phyloP scores from a whole-genome alignment of 2,113 vertebrate genomes.

The Rhagologus leucostigma region DNA sequence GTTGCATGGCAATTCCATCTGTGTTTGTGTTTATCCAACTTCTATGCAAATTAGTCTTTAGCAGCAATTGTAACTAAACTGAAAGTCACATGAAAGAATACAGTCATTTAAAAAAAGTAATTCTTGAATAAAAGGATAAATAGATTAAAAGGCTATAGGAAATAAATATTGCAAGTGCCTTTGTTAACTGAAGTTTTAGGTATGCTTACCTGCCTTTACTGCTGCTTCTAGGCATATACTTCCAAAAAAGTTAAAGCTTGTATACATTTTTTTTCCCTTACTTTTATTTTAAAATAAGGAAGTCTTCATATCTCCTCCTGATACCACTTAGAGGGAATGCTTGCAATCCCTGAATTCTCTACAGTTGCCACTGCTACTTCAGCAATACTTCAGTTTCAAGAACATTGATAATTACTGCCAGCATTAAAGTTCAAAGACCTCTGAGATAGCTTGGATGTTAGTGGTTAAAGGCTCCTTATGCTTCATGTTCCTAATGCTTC shows the following conservation, averaged over 20 bases:
- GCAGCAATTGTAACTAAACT: not conserved
- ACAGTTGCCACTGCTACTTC: not conserved
- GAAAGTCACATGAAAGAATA: not conserved
- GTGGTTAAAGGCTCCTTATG: not conserved
- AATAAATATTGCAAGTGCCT: not conserved
- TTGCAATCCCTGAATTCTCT: not conserved
- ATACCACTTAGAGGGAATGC: not conserved
- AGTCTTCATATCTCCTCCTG: not conserved
- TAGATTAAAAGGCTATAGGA: not conserved
- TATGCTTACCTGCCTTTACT: not conserved
- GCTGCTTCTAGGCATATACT: not conserved
- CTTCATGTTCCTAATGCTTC: not conserved
- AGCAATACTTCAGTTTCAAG: not conserved
- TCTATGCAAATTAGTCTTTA: not conserved
- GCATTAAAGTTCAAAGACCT: not conserved
- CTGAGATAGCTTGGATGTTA: not conserved
- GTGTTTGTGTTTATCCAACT: not conserved
- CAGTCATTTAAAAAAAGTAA: fast-evolving
- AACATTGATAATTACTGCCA: not conserved
- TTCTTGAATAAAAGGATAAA: not conserved
- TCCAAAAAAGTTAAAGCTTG: not conserved
- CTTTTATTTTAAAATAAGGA: not conserved
- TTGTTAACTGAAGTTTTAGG: not conserved
- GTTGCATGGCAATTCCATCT: not conserved
- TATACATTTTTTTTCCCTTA: not conserved